Evolutionary conservation across 2,113 vertebrate species (phyloP).

Genomic region (Trichomycterus rosablanca): DNA sequence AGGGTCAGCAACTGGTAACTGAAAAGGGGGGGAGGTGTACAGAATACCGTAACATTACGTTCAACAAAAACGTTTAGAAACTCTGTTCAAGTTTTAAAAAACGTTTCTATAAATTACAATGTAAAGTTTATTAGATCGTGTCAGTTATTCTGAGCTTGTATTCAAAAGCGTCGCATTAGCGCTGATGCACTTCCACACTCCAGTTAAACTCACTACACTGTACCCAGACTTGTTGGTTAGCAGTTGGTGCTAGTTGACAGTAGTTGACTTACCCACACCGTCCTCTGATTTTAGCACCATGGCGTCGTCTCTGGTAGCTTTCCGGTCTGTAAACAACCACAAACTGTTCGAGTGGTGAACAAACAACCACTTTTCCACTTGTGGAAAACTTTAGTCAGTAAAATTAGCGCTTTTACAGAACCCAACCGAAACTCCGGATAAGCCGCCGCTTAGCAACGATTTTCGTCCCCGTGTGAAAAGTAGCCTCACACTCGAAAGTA

Average conservation of each 20-base stretch:
- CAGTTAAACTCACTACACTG: too few species aligned
- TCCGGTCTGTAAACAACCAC: background rate
- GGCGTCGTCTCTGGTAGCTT: background rate
- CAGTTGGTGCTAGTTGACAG: constrained; percentile 1
- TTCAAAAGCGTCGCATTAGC: too few species aligned
- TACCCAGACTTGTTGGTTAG: background rate
- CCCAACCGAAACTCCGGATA: background rate
- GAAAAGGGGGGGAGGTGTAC: too few species aligned
- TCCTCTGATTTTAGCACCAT: constrained; percentile 77
- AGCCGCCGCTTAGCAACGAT: background rate
- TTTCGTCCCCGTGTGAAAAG: constrained; percentile 44
- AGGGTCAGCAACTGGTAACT: too few species aligned
- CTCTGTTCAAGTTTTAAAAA: too few species aligned
- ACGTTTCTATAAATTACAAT: too few species aligned
- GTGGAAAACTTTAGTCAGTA: background rate
- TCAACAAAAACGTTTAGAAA: too few species aligned
- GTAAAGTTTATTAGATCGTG: too few species aligned
- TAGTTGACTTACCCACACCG: constrained; percentile 68
- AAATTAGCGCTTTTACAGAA: background rate
- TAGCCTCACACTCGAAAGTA: constrained; percentile 49
- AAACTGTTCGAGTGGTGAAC: background rate
- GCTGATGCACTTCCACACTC: too few species aligned
- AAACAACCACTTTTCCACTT: background rate
- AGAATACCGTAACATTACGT: too few species aligned
- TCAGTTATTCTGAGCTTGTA: too few species aligned